Base-by-base conservation (phyloP, 1,140 invertebrate genomes). In the Andricus grossulariae region DNA sequence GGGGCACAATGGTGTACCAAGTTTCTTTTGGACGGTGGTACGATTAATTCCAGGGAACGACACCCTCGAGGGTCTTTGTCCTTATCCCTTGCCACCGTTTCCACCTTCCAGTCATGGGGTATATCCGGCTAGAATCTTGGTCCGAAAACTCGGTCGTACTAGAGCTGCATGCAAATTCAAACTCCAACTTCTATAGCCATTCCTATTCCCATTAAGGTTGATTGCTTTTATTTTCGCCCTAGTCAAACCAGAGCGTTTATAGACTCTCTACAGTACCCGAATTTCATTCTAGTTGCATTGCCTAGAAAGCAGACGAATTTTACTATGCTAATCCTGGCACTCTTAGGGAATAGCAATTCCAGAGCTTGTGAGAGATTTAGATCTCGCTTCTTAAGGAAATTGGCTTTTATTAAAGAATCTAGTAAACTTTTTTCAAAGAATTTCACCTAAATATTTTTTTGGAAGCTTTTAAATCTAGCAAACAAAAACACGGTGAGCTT, bases 1-100 rank as follows among this genome's bases (percentile, higher is more conserved):
- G 32, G 21, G 39, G 60, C n/a, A 66, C 60, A 66, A 66, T 66
- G 60, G 60, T 39, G 60, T 66, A 45, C 32, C 60, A 66, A 66
- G 32, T 66, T 66, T 66, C 60, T 66, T 66, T 66, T 66, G 60
- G 60, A 66, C 32, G 60, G 39, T 66, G 60, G 60, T 66, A 66
- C 60, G 60, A 66, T 66, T 66, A 66, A 66, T 66, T 66, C 60
- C 13, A 66, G 25, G 25, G 60, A 66, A 66, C 60, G 60, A 66
- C 25, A 66, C 60, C 60, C 60, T 66, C 25, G 60, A 66, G 60
- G 60, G 25, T 66, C 16, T 39, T 66, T 66, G 32, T 32, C 60
- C 60, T 66, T 66, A 66, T 66, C 60, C 60, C 15, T 16, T 45
- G 25, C 21, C 60, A n/a, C 60, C 32, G 16, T 32, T 32, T 32